Evolutionary conservation across 2,888 invertebrate genomes (phyloP), one percentile per base, ranked within the genome.

Genomic region (Eilema caniola): DNA sequence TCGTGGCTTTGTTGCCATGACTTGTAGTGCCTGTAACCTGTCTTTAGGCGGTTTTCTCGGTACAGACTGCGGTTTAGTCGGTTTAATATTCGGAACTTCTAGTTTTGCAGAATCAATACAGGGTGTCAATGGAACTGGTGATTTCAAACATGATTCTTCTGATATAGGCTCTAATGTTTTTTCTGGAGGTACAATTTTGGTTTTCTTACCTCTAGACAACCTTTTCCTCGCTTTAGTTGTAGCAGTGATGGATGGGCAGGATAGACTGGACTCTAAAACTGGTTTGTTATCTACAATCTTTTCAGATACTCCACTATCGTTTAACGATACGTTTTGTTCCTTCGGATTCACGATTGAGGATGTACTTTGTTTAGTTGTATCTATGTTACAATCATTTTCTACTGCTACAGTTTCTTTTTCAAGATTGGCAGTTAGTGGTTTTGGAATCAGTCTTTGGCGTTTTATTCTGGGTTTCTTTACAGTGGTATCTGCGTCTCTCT

Each of bases 401-500:
- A 25, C 25, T 37, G 25, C 25, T 16, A 2, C 20, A 25, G 24
- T 41, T 14, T 60, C 41, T 41, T 10, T 24, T 57, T 33, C 37
- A 0, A 24, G 24, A 4, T 25, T 24, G 7, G 25, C 56, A 12
- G 37, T 0, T 33, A 10, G 20, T 24, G 41, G 37, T 60, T 41
- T 60, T 0, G n/a, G 5, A 41, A 3, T 25, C 14, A 60, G 14
- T 28, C 70, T 74, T 69, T 7, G 31, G 1, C 28, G 24, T 62
- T 75, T 78, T 12, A 62, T 66, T 67, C 8, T 14, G 3, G 67
- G 62, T 63, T 66, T 63, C n/a, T 71, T 25, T 61, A 67, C 69
- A 59, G 76, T 81, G 10, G 81, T 67, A 69, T 82, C 81, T 0
- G 86, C 84, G 66, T 71, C 65, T 66, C 81, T 79, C 70, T 83